A percentile compares a stretch with the other conserved stretches of the same genome.
phyloP scores from a whole-genome alignment of 2,888 invertebrate genomes.

The Diadromus collaris region DNA sequence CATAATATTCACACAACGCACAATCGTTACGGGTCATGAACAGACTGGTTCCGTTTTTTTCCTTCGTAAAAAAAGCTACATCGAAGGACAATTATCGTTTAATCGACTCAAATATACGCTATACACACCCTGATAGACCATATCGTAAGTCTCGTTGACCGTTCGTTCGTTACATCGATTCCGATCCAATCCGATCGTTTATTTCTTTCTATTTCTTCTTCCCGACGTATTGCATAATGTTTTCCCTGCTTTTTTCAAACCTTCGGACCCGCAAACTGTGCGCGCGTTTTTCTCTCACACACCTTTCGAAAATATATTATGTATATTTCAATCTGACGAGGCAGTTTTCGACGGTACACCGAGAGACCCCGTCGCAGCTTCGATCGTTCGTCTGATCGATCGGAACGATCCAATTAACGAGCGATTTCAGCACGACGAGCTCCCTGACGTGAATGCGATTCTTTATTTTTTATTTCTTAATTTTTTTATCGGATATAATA shows the following conservation, averaged over 20 bases:
- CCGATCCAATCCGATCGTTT: neutral
- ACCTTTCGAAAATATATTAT: conserved; percentile 64
- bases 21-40: conserved; percentile 30
- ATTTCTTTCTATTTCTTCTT: conserved; percentile 14
- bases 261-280: conserved; percentile 34
- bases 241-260: conserved; percentile 3
- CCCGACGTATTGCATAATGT: neutral
- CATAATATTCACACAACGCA: conserved; percentile 26
- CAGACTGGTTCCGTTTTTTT: conserved; percentile 20
- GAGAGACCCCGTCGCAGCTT: conserved; percentile 23
- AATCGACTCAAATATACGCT: conserved; percentile 30
- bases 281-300: conserved; percentile 25
- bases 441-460: neutral
- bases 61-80: conserved; percentile 11
- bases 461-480: conserved; percentile 5
- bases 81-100: conserved; percentile 31
- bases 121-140: conserved; percentile 59
- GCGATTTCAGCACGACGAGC: conserved; percentile 17
- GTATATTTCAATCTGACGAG: conserved; percentile 46
- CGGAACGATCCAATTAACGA: conserved; percentile 22
- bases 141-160: conserved; percentile 16
- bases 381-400: conserved; percentile 36
- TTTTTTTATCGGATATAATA: conserved; percentile 45
- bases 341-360: conserved; percentile 41
- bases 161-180: conserved; percentile 8